Evolutionary conservation across 2,113 vertebrate species (phyloP), one percentile per base, ranked within the genome.

Genomic region (Thryonomys swinderianus): DNA sequence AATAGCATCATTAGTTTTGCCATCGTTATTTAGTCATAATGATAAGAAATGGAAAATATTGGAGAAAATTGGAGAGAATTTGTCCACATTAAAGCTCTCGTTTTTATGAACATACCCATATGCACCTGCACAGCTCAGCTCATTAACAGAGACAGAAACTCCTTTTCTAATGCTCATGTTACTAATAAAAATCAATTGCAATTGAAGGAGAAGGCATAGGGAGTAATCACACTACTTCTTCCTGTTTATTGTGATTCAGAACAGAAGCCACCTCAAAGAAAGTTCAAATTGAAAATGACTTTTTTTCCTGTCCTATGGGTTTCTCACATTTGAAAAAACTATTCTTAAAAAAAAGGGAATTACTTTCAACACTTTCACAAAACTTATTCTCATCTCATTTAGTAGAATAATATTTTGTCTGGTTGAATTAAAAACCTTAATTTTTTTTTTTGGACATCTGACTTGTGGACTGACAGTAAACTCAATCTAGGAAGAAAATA

Each of bases 1-100:
- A 95, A 88, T 53, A 92, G 88, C 85, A 91, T 74, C 92, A 83
- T 96, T 96, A 95, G 76, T 93, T 94, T 95, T 88, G 32, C 78
- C 71, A 71, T 91, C 48, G 1, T 93, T 95, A 93, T 91, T 93
- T 86, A 94, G 91, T 88, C 92, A 90, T 85, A 82, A 94, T 92
- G 86, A 94, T 91, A 83, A 95, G 57, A 95, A 93, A 93, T 90
- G 90, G 83, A 82, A 95, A 85, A 88, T 88, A 92, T 74, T 64
- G 32, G 66, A 85, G 80, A 42, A 86, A 93, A 90, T n/a, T 79
- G 74, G 85, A 74, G n/a, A n/a, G 71, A 84, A 95, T 55, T 37
- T 71, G 88, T 73, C 25, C 34, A 57, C 59, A 85, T 71, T 62
- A n/a, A 10, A 42, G 81, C 69, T 32, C 9, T 61, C 0, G 1